These are phyloP conservation scores for Carpatolechia fugitivella DNA, from an alignment of 2,888 invertebrate species.

Conservation along the genomic window DNA sequence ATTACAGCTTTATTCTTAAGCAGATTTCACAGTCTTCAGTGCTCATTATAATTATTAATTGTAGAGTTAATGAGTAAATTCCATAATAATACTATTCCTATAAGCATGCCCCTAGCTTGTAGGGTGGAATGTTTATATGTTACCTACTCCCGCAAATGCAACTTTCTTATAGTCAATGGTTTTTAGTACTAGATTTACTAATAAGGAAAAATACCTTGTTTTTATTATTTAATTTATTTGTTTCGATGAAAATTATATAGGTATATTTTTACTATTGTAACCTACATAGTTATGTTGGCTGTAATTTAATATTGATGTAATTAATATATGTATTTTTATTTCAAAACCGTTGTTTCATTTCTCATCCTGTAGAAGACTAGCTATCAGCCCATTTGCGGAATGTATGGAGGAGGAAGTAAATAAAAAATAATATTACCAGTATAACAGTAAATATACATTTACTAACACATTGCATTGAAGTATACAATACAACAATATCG, in stretches of 20 bases:
- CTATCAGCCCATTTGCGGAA: no score
- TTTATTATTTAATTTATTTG: constrained; percentile 79
- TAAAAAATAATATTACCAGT: neutral
- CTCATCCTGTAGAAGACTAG: neutral
- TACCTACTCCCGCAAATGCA: constrained; percentile 69
- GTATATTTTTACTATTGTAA: constrained; percentile 79
- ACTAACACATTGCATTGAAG: constrained; percentile 24
- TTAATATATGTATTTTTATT: constrained; percentile 81
- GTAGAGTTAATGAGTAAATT: constrained; percentile 74
- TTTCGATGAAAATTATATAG: constrained; percentile 77
- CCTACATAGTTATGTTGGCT: constrained; percentile 79
- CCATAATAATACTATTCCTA: constrained; percentile 71
- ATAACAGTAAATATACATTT: constrained; percentile 33
- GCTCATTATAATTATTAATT: constrained; percentile 66
- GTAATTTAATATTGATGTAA: constrained; percentile 80
- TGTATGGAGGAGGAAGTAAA: no score
- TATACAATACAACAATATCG: constrained; percentile 15
- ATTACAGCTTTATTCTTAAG: constrained; percentile 26
- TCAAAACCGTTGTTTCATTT: constrained; percentile 59
- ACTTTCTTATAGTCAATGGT: constrained; percentile 73
- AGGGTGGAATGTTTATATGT: constrained; percentile 62
- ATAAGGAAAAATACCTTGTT: constrained; percentile 74
- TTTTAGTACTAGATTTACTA: constrained; percentile 71
- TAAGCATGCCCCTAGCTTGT: constrained; percentile 75
- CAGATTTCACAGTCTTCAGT: constrained; percentile 52